A percentile compares a stretch with the other conserved stretches of the same genome.
Conservation (phyloP, 2,113 vertebrate genomes). For the Motacilla tschutschensis region DNA sequence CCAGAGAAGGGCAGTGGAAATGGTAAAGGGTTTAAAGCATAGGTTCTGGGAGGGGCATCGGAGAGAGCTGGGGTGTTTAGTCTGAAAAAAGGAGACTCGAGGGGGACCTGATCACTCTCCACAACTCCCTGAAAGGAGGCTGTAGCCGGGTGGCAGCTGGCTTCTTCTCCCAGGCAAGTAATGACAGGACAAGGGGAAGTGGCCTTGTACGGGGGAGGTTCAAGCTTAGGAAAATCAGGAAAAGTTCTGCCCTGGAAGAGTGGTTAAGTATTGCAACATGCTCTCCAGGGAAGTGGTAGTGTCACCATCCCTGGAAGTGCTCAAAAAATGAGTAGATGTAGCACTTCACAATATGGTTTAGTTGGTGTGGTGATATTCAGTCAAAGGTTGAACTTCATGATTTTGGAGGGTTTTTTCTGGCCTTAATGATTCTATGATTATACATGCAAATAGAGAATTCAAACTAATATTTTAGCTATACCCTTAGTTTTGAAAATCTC, state of each 20-base stretch:
- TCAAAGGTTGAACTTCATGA: background rate
- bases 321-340: background rate
- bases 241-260: background rate
- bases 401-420: background rate
- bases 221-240: background rate
- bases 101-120: background rate
- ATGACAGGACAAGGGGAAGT: background rate
- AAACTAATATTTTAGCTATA: background rate
- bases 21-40: background rate
- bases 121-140: background rate
- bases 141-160: accelerated
- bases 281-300: background rate
- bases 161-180: background rate
- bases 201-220: background rate
- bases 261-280: background rate
- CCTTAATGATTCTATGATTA: background rate
- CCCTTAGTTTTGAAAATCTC: background rate
- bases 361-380: background rate
- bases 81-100: background rate
- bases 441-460: background rate
- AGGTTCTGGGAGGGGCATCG: background rate
- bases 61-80: background rate
- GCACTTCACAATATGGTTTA: background rate
- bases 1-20: background rate
- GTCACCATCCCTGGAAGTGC: background rate